These are phyloP conservation scores for Diachrysia chrysitis DNA, from an alignment of 2,888 invertebrate species.

Conservation along the genomic window DNA sequence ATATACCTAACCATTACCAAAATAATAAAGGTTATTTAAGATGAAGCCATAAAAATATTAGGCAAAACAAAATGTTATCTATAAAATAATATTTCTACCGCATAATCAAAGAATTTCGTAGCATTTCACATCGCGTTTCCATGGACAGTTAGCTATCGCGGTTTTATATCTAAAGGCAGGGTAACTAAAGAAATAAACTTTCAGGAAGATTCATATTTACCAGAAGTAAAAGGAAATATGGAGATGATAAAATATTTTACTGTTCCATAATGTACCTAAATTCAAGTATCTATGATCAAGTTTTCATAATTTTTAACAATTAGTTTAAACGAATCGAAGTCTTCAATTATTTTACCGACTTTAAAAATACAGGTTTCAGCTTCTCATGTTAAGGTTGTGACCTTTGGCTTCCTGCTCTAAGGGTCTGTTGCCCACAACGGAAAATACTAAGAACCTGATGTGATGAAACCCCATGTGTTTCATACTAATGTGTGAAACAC, in stretches of 20 bases:
- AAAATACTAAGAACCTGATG: constrained; percentile 3
- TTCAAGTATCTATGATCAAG: too few species aligned
- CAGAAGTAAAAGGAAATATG: not conserved
- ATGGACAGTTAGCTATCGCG: not conserved
- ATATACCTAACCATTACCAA: too few species aligned
- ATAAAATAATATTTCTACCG: not conserved
- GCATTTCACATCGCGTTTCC: constrained; percentile 1
- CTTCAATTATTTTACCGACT: not conserved
- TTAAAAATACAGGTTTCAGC: not conserved
- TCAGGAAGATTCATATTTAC: not conserved
- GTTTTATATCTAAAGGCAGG: not conserved
- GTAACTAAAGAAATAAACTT: constrained; percentile 5
- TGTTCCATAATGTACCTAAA: too few species aligned
- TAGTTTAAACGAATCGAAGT: not conserved
- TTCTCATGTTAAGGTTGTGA: constrained; percentile 1
- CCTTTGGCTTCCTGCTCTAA: constrained; percentile 4
- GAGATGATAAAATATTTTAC: not conserved
- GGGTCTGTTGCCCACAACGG: not conserved
- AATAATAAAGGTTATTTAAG: not conserved
- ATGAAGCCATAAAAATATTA: too few species aligned
- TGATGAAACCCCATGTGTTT: too few species aligned
- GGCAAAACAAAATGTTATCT: too few species aligned
- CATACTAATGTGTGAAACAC: too few species aligned
- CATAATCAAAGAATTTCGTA: not conserved
- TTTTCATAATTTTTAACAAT: too few species aligned